Base-by-base conservation (phyloP, 2,113 vertebrate genomes). In the Orycteropus afer region DNA sequence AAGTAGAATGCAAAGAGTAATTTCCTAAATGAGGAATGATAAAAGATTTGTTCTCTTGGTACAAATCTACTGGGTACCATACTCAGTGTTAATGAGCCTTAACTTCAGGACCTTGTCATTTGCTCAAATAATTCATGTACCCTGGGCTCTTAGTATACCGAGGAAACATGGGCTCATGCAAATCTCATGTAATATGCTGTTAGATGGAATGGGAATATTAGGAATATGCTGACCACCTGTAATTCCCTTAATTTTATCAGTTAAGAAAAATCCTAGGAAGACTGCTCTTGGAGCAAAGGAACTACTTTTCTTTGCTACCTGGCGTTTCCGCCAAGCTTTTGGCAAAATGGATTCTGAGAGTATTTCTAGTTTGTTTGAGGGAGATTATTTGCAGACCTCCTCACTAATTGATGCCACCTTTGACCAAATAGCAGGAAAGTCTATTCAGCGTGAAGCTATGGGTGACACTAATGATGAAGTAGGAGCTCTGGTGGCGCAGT, bases 1-100 rank as follows among this genome's bases (percentile, higher is more conserved):
- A 86, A 78, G 53, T 61, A 81, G 73, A 90, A 86, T 92, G 81
- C 79, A 95, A 86, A 57, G 17, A 20, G 20, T 91, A 78, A 49
- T 84, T 95, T 96, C 78, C 82, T 73, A 76, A 95, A 73, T 77
- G 79, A 71, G 69, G 61, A 83, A 79, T 67, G 81, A 90, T 89
- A 84, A 82, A n/a, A 45, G 49, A 59, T 89, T 61, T 90, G 86
- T 37, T 96, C 57, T 18, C 45, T 23, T 45, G 59, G 37, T 53
- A 87, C 6, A 22, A 78, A 84, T 49, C 42, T 29, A 65, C 63
- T 59, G 87, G 49, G 63, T n/a, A 27, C 63, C 49, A 67, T 71
- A 47, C n/a, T 90, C 47, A 1, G 63, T 49, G n/a, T 55, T 91
- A 86, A 71, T 74, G 73, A 95, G 55, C 84, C 83, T 96, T 49